Evolutionary conservation across 1,140 invertebrate species (phyloP), one percentile per base, ranked within the genome.

Genomic region (Caenorhabditis brenneri): DNA sequence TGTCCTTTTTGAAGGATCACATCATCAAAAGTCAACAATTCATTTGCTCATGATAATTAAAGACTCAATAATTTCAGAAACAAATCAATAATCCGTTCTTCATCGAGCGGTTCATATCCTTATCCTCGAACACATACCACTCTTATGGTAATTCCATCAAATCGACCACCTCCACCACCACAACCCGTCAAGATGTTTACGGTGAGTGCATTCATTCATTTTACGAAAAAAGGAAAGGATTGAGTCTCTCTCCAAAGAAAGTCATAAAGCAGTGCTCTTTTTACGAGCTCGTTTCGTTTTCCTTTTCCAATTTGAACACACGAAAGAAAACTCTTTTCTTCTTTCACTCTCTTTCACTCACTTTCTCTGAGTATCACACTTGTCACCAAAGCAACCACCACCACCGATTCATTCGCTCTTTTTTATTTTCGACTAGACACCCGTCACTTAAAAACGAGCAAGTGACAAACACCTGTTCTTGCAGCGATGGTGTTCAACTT

Each of bases 41-140:
- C 12, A 5, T n/a, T n/a, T n/a, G n/a, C n/a, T n/a, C n/a, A n/a
- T n/a, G n/a, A n/a, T 42, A 12, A 42, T 6, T 6, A 42, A 42
- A 6, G 39, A 42, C 12, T 42, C 5, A 42, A 42, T 42, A 27
- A 36, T 69, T 82, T 74, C 58, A 82, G 81, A 36, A 82, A 82
- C 81, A 82, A 82, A 51, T 82, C 81, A 31, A 58, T 82, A 19
- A 58, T 82, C 55, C 81, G 81, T 9, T 82, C 81, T 12, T 53
- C 55, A 22, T 82, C 81, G 27, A 60, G 81, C n/a, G 55, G 55
- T 49, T 69, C 55, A 29, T 86, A 86, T 60, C 85, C 84, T n/a
- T 86, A 86, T 65, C 85, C 85, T 22, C 42, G 85, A 53, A 69
- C 82, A 42, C 85, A 86, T 78, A 85, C 85, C 19, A 86, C 85